Base-by-base conservation (phyloP, 2,888 invertebrate genomes). In the Rhopalosiphum nymphaeae region DNA sequence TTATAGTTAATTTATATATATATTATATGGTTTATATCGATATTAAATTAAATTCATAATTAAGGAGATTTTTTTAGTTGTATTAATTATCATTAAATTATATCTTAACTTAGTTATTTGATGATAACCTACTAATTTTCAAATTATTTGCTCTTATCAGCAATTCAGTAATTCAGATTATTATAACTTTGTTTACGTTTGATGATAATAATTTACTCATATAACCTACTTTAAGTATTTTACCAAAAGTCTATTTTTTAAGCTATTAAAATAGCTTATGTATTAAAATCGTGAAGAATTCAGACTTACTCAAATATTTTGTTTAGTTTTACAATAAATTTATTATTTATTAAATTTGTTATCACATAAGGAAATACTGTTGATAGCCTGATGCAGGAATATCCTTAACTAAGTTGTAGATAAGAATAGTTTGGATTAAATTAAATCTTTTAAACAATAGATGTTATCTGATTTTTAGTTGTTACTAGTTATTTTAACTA, bases 401-500 rank as follows among this genome's bases (percentile, higher is more conserved):
- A 36, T 56, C 86, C 13, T 29, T 86, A 86, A 44, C 46, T 46
- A 26, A 5, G 57, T 78, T 36, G 26, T 91, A 91, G 91, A 91
- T 91, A 91, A 91, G 36, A 49, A 36, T 13, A 46, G 36, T 91
- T 4, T 4, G 56, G 53, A 91, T 91, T 85, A 85, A 91, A 56
- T 16, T 4, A 7, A 84, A 89, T 67, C 29, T 67, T n/a, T 61
- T 46, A 67, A 90, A 56, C 49, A 84, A 56, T 49, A 10, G 26
- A 56, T 91, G 84, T 84, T 91, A 91, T 91, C 67, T 67, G 36
- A 67, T n/a, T 78, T 67, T 67, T 36, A 78, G 67, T 67, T 67
- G 67, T n/a, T 67, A 67, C n/a, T 67, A 67, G 67, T 67, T 78
- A 53, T 78, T 78, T 78, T 78, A 42, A 78, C 78, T 36, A 78